Conservation (phyloP, 2,797 vertebrate species). For the Sus cebifrons region DNA sequence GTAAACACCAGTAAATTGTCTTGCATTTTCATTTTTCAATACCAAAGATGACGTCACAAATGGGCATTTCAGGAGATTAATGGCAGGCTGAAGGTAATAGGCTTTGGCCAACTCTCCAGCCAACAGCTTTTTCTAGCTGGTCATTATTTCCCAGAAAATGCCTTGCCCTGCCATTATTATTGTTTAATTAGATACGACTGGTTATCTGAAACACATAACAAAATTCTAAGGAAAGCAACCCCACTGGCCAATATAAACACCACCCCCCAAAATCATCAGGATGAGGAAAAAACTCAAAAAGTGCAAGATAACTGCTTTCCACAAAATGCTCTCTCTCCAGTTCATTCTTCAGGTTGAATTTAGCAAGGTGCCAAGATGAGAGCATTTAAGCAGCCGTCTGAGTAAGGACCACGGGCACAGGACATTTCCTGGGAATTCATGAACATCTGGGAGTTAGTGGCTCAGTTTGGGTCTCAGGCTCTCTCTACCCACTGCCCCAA, state of each 20-base stretch:
- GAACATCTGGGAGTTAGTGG: slow-evolving; percentile 81
- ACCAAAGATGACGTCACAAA: slow-evolving; percentile 53
- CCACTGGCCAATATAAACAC: slow-evolving; percentile 42
- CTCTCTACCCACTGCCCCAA: slow-evolving; percentile 56
- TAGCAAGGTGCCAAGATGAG: slow-evolving; percentile 65
- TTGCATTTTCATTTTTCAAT: slow-evolving; percentile 65
- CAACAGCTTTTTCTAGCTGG: slow-evolving; percentile 71
- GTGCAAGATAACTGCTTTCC: slow-evolving; percentile 54
- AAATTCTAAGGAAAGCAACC: slow-evolving; percentile 56
- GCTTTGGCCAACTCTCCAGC: slow-evolving; percentile 60
- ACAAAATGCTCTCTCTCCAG: slow-evolving; percentile 32
- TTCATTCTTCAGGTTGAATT: slow-evolving; percentile 60
- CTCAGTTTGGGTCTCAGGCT: slow-evolving; percentile 68
- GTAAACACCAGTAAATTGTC: slow-evolving; percentile 51
- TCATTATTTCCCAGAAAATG: slow-evolving; percentile 81
- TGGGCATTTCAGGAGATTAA: slow-evolving; percentile 56
- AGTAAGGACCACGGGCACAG: slow-evolving; percentile 50
- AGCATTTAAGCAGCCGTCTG: slow-evolving; percentile 71
- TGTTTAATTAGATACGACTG: slow-evolving; percentile 77
- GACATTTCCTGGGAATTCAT: slow-evolving; percentile 77
- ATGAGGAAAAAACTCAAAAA: slow-evolving; percentile 57
- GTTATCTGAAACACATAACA: slow-evolving; percentile 57
- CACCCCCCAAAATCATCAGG: slow-evolving; percentile 57
- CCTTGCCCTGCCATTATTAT: slow-evolving; percentile 60
- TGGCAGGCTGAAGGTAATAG: slow-evolving; percentile 25